Evolutionary conservation across 2,888 invertebrate species (phyloP), one percentile per base, ranked within the genome.

Genomic region (Polyploca ridens): DNA sequence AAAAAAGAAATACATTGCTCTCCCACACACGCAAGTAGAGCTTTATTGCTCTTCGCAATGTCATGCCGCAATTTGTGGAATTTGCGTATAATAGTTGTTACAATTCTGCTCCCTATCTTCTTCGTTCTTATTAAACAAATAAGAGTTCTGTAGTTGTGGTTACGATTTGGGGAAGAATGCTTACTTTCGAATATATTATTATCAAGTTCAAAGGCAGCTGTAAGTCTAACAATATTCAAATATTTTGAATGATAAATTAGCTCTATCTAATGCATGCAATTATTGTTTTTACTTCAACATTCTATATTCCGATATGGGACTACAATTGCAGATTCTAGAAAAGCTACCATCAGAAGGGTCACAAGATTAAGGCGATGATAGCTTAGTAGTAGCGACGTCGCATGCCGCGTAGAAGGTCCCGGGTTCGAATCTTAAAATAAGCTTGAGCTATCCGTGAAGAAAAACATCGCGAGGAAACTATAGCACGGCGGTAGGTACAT

Each of bases 21-120:
- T n/a, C 16, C 54, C 54, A 54, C 19, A 54, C 54, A 19, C 16
- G 19, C n/a, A 54, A 54, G 54, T 10, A 49, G 6, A 16, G 38
- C 49, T 49, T 49, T 49, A 49, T 49, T 54, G 54, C 19, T 54
- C 10, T 54, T 54, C 19, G 10, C 10, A 54, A 54, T 54, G 54
- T 19, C 19, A 54, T 46, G 19, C 19, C 16, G 10, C 10, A 54
- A 10, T 19, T 19, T 54, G 54, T 54, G 54, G 54, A 54, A 54
- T 54, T 54, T 54, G 19, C 49, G 14, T 46, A 46, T 46, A 49
- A 49, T 5, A 49, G 49, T 49, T 8, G 5, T n/a, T 54, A 6
- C 49, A 19, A 11, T 41, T 2, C 3, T 8, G 6, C 38, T 8
- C 10, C 38, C 1, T 8, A 38, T 38, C 38, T 0, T 6, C 16